Base-by-base conservation (phyloP, 2,888 invertebrate species). In the Tribolium freemani region DNA sequence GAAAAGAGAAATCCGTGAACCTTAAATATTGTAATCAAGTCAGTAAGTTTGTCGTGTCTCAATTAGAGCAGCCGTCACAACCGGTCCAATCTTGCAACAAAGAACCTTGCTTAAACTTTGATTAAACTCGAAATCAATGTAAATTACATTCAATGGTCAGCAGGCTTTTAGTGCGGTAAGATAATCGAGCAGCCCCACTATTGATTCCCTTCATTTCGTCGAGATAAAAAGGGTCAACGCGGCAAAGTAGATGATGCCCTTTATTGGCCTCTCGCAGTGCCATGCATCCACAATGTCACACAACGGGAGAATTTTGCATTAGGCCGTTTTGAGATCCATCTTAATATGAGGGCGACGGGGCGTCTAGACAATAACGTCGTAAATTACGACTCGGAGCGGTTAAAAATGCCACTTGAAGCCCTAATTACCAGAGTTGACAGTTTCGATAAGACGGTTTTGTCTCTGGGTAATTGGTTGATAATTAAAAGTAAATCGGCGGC, bases 71-170 rank as follows among this genome's bases (percentile, higher is more conserved):
- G 38, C 38, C 38, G 38, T 38, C 38, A 38, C 38, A 38, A 38
- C 38, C 38, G 38, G 56, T 31, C 45, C 58, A 58, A 63, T 64
- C 64, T 64, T 64, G 11, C 11, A 11, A 82, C 81, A 83, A 82
- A 83, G 81, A 74, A 74, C 81, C 80, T 79, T 79, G 80, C 82
- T 82, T 80, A 82, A 84, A 83, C 79, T 84, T 84, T 84, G 83
- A 84, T 84, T 83, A 83, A 81, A 83, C 79, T 81, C 78, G 77
- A 82, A 84, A 84, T 84, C 84, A 83, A 84, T 84, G 84, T 83
- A 84, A 84, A 84, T 84, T 83, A 82, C 83, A 83, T 84, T 84
- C 83, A 79, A 82, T 77, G 84, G 84, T 83, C 83, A 83, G 82
- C 73, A 78, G 71, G 82, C 82, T 82, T 83, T 83, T 83, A 83